Evolutionary conservation across 2,113 vertebrate genomes (phyloP), one percentile per base, ranked within the genome.

Genomic region (Centropus bengalensis): DNA sequence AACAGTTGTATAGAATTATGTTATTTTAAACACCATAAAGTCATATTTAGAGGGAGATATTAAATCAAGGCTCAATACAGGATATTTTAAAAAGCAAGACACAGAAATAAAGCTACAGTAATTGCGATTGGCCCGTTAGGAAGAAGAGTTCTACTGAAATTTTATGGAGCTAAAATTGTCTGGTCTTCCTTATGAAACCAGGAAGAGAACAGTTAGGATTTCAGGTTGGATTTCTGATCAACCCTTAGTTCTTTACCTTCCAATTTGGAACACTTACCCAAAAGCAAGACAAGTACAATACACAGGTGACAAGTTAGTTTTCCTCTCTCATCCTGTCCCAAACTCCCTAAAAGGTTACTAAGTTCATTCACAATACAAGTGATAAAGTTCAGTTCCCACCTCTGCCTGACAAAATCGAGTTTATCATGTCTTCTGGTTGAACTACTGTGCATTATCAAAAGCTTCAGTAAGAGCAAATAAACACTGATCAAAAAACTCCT

Each of bases 51-150:
- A 42, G 21, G 59, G 27, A 66, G 1, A 54, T 13, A 40, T 47
- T 54, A 70, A 79, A 63, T 59, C 3, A 40, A 91, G 44, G 3
- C 44, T 71, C 0, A 0, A 51, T 36, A 71, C 1, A 27, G 7
- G 11, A 54, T 64, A 82, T 49, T 84, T 84, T 38, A 68, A 5
- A 36, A 83, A 78, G 38, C 38, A 8, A 86, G 70, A 86, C 30
- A 64, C 3, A 51, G 16, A 5, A 86, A 91, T 20, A 75, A 91
- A 82, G 28, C 28, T 62, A 58, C 6, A 8, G 47, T 75, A 58
- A 66, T 45, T 59, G 14, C 28, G 77, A 66, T 1, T n/a, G 11
- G 14, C 32, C 63, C 23, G 42, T 42, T 77, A 67, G 15, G 22
- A 86, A 80, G 30, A 91, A 45, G 3, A 38, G 18, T 45, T 66